These are phyloP conservation scores for Solea solea DNA, from an alignment of 2,113 vertebrate genomes.

Conservation along the genomic window DNA sequence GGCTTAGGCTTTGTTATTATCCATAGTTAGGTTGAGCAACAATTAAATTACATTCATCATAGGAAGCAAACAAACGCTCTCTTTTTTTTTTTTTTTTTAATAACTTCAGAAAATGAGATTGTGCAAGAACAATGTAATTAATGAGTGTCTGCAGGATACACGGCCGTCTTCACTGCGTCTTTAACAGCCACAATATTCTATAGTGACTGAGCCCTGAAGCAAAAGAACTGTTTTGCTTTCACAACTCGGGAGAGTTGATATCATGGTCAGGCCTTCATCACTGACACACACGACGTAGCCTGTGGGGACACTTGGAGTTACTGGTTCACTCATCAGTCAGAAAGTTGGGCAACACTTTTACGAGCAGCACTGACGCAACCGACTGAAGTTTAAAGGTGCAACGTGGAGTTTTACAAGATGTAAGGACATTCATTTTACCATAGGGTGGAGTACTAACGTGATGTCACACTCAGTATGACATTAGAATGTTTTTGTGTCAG, in stretches of 20 bases:
- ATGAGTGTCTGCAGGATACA: neutral
- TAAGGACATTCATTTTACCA: too few relatives aligned
- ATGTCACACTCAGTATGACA: too few relatives aligned
- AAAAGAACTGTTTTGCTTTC: neutral
- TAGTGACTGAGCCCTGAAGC: neutral
- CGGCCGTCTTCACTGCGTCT: neutral
- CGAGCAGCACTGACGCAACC: neutral
- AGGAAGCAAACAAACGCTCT: neutral
- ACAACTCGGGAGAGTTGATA: neutral
- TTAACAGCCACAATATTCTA: neutral
- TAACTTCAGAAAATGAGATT: neutral
- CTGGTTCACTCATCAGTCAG: neutral
- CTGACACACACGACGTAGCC: neutral
- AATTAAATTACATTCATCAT: neutral
- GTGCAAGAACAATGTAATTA: neutral
- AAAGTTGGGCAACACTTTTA: neutral
- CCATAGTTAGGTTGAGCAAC: slow-evolving; percentile 5
- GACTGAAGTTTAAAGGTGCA: neutral
- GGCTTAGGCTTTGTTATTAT: neutral
- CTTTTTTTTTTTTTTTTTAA: neutral
- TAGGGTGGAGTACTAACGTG: too few relatives aligned
- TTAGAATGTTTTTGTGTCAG: too few relatives aligned
- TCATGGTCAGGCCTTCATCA: neutral
- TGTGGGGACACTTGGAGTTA: neutral
- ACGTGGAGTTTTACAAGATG: neutral